A percentile compares a stretch with the other conserved stretches of the same genome.
Evolutionary conservation across 2,113 vertebrate genomes (phyloP).

Genomic region (Anarrhichthys ocellatus): DNA sequence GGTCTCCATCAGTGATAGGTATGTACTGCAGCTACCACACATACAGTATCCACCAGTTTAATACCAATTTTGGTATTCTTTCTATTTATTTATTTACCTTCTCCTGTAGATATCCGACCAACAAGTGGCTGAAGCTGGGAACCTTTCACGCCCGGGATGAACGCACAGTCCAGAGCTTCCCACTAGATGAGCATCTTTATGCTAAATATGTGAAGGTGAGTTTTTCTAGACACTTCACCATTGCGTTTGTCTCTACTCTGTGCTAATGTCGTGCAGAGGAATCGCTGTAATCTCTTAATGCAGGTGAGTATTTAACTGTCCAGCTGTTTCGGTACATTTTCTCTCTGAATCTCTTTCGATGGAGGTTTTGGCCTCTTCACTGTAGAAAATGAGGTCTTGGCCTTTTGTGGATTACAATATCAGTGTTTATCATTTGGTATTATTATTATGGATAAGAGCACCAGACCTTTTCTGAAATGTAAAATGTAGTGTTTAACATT

Average conservation of each 20-base stretch:
- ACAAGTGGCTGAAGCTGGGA: conserved; percentile 97
- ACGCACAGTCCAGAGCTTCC: conserved; percentile 97
- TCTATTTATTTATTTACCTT: background rate
- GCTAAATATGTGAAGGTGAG: conserved; percentile 98
- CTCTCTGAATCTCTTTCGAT: background rate
- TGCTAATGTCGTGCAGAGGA: background rate
- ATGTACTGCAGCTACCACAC: conserved; percentile 14
- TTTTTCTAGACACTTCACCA: background rate
- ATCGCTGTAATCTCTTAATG: background rate
- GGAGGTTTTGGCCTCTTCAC: background rate
- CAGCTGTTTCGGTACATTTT: conserved; percentile 3
- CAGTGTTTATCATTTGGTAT: background rate
- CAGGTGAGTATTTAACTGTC: background rate
- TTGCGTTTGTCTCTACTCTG: background rate
- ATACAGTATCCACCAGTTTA: background rate
- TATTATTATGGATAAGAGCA: background rate
- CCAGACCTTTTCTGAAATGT: background rate
- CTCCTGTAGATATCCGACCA: conserved; percentile 93
- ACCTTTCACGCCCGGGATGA: conserved; percentile 98
- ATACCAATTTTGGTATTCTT: background rate
- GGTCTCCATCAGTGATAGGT: conserved; percentile 98
- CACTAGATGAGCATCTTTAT: conserved; percentile 97
- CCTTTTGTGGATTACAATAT: background rate
- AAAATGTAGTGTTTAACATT: background rate
- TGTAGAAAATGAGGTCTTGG: background rate